Conservation (phyloP, 2,797 vertebrate genomes). For the Nyctalus aviator region DNA sequence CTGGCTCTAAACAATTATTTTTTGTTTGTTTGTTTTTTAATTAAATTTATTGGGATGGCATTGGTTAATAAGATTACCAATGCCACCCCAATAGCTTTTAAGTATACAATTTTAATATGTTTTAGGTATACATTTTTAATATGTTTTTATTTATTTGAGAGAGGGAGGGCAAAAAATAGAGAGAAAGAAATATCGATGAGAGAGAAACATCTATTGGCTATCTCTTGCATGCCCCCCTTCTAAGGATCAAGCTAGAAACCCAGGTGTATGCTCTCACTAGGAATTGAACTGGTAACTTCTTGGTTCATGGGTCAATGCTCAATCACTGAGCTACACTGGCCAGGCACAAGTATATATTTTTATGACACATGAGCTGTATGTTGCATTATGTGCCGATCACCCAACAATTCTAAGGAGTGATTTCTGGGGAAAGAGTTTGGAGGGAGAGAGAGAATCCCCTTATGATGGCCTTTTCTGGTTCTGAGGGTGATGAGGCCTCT, state of each 20-base stretch:
- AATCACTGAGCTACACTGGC: too few relatives aligned
- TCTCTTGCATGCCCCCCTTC: too few relatives aligned
- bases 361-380: neutral
- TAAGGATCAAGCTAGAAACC: too few relatives aligned
- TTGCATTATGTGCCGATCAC: neutral
- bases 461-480: neutral
- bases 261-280: too few relatives aligned
- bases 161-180: too few relatives aligned
- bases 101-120: neutral
- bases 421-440: neutral
- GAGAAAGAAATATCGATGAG: too few relatives aligned
- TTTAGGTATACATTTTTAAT: neutral
- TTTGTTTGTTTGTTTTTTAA: neutral
- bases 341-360: neutral
- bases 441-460: neutral
- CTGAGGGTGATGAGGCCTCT: neutral
- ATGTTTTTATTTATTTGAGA: too few relatives aligned
- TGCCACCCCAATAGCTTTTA: neutral
- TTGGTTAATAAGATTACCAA: neutral
- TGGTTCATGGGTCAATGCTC: too few relatives aligned
- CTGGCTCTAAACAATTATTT: neutral
- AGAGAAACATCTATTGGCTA: too few relatives aligned
- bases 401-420: neutral
- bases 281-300: too few relatives aligned
- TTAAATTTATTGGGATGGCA: neutral